These are phyloP conservation scores for Scaptomyza polygonia DNA, from an alignment of 2,888 invertebrate species.

Conservation along the genomic window DNA sequence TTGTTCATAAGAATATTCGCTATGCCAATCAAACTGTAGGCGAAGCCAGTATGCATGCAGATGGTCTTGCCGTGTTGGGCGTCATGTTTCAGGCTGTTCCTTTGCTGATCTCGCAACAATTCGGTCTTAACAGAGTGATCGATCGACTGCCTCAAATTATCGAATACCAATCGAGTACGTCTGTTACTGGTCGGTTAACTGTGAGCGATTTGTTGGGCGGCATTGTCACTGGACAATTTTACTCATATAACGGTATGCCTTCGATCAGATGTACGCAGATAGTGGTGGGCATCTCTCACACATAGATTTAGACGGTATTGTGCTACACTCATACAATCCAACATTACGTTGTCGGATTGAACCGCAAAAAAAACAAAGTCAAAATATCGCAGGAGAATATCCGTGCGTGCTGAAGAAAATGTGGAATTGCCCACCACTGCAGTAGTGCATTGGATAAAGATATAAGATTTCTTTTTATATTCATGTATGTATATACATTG, in stretches of 20 bases:
- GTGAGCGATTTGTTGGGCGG: conserved; percentile 67
- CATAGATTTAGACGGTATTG: too few species aligned
- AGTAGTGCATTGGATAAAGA: too few species aligned
- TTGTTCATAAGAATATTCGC: conserved; percentile 88
- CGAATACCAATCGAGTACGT: conserved; percentile 47
- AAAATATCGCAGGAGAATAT: too few species aligned
- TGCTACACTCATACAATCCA: too few species aligned
- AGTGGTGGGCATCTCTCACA: background rate
- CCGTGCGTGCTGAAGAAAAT: too few species aligned
- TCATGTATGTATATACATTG: background rate
- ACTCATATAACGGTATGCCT: conserved; percentile 69
- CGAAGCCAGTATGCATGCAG: conserved; percentile 85
- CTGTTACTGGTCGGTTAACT: conserved; percentile 48
- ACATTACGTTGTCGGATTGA: too few species aligned
- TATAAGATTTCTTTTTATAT: too few species aligned
- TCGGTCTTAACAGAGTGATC: conserved; percentile 64
- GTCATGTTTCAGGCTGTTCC: conserved; percentile 85
- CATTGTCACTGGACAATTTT: conserved; percentile 66
- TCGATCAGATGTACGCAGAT: background rate
- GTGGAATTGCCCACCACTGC: too few species aligned
- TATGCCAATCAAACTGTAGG: conserved; percentile 84
- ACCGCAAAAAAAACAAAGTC: too few species aligned
- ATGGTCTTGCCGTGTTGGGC: conserved; percentile 88
- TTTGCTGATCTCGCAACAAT: conserved; percentile 19
- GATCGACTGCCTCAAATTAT: conserved; percentile 59